phyloP scores from a whole-genome alignment of 2,888 invertebrate species.

The Cheilosia urbana region DNA sequence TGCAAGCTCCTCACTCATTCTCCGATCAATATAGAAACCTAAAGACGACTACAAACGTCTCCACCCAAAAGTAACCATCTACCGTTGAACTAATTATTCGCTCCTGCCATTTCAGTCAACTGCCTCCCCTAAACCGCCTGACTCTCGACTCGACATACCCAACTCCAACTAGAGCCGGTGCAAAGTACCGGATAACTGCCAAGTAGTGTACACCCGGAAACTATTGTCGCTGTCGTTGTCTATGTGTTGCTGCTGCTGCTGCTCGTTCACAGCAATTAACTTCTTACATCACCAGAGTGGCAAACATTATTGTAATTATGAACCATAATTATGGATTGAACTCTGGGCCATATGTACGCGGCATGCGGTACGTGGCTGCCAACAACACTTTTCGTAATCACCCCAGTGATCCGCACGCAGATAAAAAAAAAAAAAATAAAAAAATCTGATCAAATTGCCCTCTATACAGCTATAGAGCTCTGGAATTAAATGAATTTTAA shows the following conservation, averaged over 20 bases:
- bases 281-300: conserved; percentile 72
- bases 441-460: conserved; percentile 13
- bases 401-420: conserved; percentile 34
- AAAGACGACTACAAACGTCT: not conserved
- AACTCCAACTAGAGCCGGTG: conserved; percentile 38
- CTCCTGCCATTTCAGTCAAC: conserved; percentile 61
- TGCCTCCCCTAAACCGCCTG: conserved; percentile 43
- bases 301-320: conserved; percentile 71
- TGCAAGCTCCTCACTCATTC: conserved; percentile 22
- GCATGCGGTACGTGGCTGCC: conserved; percentile 34
- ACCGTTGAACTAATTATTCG: conserved; percentile 72
- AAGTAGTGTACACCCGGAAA: conserved; percentile 73
- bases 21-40: conserved; percentile 42
- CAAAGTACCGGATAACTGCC: conserved; percentile 68
- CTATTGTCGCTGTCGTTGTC: conserved; percentile 30
- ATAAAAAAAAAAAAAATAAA: not conserved
- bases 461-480: not conserved
- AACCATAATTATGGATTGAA: conserved; percentile 72
- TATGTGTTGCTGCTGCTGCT: conserved; percentile 35
- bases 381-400: conserved; percentile 58
- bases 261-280: conserved; percentile 72
- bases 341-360: conserved; percentile 51
- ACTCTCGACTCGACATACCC: conserved; percentile 17
- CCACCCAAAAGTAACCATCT: conserved; percentile 43
- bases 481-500: conserved; percentile 52